Conservation (phyloP, 2,113 vertebrate species). For the Melanerpes aurifrons region DNA sequence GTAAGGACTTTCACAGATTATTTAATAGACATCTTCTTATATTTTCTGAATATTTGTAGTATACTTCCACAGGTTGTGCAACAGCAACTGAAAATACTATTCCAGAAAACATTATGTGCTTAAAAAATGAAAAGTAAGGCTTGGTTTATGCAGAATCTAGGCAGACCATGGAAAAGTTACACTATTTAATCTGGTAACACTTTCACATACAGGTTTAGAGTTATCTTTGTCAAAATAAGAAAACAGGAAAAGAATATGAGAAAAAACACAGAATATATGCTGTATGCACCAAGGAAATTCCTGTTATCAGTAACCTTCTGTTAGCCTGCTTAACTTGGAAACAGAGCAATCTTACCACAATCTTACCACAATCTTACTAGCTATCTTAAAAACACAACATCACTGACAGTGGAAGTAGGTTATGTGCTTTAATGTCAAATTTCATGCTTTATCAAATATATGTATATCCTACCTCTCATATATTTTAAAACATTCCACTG, state of each 20-base stretch:
- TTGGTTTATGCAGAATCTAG: not conserved
- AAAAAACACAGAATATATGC: not conserved
- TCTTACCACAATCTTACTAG: not conserved
- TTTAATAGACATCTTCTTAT: not conserved
- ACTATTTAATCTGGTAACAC: not conserved
- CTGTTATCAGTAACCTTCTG: not conserved
- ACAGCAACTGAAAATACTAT: not conserved
- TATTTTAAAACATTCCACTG: constrained; percentile 6
- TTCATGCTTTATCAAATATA: constrained; percentile 38
- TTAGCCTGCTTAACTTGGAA: constrained; percentile 13
- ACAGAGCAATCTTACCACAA: constrained; percentile 12
- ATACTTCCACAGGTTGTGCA: not conserved
- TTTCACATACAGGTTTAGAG: not conserved
- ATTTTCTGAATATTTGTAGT: not conserved
- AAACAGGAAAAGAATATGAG: not conserved
- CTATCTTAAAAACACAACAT: constrained; percentile 5
- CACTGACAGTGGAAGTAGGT: constrained; percentile 38
- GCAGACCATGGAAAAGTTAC: not conserved
- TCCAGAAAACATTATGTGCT: not conserved
- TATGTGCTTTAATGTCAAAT: constrained; percentile 40
- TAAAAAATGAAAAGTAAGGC: not conserved
- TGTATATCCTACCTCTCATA: constrained; percentile 18
- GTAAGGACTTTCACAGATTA: not conserved
- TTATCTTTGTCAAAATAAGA: not conserved
- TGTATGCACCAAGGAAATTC: not conserved